These are phyloP conservation scores for Hystrix brachyura DNA, from an alignment of 2,113 vertebrate species.

Conservation along the genomic window DNA sequence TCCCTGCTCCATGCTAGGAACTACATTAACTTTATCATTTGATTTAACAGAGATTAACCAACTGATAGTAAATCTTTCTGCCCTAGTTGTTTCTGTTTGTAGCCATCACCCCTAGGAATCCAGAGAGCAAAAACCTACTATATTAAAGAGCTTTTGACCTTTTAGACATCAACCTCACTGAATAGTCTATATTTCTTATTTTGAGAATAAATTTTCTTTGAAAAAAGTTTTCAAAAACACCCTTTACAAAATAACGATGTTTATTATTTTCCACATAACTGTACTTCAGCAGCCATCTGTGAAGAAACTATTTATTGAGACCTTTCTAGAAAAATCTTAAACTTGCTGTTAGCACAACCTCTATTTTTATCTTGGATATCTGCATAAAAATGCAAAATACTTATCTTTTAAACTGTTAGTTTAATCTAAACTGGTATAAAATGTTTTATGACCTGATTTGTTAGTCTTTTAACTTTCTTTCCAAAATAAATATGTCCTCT, in stretches of 20 bases:
- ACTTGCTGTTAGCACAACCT: constrained; percentile 28
- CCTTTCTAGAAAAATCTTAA: constrained; percentile 2
- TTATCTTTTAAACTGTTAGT: constrained; percentile 71
- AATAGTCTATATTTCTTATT: constrained; percentile 6
- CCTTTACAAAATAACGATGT: background rate
- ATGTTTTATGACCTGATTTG: constrained; percentile 68
- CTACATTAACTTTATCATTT: background rate
- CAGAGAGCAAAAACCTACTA: background rate
- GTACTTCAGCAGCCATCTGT: background rate
- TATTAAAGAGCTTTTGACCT: background rate
- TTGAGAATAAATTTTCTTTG: constrained; percentile 46
- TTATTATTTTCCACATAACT: constrained; percentile 8
- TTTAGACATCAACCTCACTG: background rate
- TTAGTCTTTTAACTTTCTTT: constrained; percentile 63
- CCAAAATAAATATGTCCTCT: constrained; percentile 71
- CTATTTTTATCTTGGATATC: constrained; percentile 56
- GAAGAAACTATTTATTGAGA: background rate
- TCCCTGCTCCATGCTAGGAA: background rate
- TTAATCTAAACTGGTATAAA: constrained; percentile 75
- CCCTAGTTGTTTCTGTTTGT: background rate
- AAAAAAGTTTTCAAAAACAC: background rate
- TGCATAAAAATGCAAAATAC: constrained; percentile 73
- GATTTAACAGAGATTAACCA: background rate
- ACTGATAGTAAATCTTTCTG: background rate
- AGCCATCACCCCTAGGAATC: background rate